phyloP scores from a whole-genome alignment of 2,797 vertebrate genomes.

The Pyrocephalus nanus region DNA sequence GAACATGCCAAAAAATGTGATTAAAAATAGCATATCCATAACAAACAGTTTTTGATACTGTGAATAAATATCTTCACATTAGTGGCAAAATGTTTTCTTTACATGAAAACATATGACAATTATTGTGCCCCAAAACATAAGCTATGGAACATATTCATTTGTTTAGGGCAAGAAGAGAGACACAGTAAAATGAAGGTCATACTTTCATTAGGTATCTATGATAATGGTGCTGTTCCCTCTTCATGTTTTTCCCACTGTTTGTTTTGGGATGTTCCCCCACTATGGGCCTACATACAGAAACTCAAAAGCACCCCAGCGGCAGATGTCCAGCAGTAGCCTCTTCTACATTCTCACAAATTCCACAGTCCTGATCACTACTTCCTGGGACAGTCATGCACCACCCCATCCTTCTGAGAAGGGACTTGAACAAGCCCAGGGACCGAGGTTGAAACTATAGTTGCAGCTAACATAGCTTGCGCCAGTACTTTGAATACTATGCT shows the following conservation, averaged over 20 bases:
- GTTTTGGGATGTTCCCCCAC: neutral
- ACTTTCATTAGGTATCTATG: neutral
- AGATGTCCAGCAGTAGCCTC: neutral
- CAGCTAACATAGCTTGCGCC: neutral
- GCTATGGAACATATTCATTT: neutral
- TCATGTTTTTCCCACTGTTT: neutral
- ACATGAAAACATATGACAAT: neutral
- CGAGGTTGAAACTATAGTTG: neutral
- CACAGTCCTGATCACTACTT: neutral
- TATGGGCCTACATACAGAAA: neutral
- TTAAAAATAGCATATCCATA: neutral
- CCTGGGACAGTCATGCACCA: accelerated
- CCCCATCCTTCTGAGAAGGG: neutral
- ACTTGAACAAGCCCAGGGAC: neutral
- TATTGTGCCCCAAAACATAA: neutral
- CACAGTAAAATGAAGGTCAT: neutral
- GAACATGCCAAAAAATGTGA: neutral
- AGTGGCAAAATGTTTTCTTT: neutral
- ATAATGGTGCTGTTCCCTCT: neutral
- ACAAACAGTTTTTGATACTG: neutral
- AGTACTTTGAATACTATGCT: neutral
- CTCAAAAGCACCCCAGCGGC: neutral
- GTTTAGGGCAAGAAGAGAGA: neutral
- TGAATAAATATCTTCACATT: neutral
- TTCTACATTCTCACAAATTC: neutral